Evolutionary conservation across 2,113 vertebrate genomes (phyloP).

Genomic region (Megaceryle maxima): DNA sequence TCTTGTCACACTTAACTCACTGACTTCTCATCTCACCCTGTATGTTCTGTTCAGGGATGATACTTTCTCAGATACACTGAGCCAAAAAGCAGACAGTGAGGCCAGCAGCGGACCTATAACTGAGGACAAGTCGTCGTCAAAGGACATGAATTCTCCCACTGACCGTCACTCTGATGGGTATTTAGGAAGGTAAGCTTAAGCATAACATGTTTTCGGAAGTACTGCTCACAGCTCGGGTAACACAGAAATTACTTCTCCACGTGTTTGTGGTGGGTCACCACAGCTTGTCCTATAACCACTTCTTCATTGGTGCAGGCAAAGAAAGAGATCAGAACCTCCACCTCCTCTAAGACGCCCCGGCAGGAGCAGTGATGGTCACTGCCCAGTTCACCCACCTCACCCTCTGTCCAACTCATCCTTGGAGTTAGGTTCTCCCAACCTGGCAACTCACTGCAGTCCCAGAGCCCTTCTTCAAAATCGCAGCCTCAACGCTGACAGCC

Average conservation of each 20-base stretch:
- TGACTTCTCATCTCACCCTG: neutral
- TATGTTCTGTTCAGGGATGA: slow-evolving; percentile 85
- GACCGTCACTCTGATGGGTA: slow-evolving; percentile 88
- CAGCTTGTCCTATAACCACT: neutral
- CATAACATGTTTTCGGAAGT: neutral
- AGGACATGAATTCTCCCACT: slow-evolving; percentile 89
- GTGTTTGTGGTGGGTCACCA: neutral
- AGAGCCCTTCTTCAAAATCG: slow-evolving; percentile 88
- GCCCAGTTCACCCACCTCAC: slow-evolving; percentile 86
- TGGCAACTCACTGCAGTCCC: slow-evolving; percentile 84
- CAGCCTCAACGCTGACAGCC: slow-evolving; percentile 85
- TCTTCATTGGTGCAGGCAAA: slow-evolving; percentile 78
- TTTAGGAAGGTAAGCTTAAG: slow-evolving; percentile 81
- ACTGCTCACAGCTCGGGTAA: neutral
- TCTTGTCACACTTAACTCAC: neutral
- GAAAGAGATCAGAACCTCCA: slow-evolving; percentile 87
- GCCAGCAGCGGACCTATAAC: slow-evolving; percentile 92
- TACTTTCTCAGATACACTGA: slow-evolving; percentile 95
- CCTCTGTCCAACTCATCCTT: slow-evolving; percentile 81
- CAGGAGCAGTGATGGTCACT: slow-evolving; percentile 87
- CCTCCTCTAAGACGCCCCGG: slow-evolving; percentile 86
- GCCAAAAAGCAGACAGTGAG: slow-evolving; percentile 97
- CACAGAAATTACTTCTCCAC: neutral
- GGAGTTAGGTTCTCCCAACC: slow-evolving; percentile 85
- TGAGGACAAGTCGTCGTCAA: slow-evolving; percentile 91